Evolutionary conservation across 37 sponge, comb jelly and placozoan genomes (phyloP), one percentile per base, ranked within the genome.

Genomic region (Cladorhizidae sp.): DNA sequence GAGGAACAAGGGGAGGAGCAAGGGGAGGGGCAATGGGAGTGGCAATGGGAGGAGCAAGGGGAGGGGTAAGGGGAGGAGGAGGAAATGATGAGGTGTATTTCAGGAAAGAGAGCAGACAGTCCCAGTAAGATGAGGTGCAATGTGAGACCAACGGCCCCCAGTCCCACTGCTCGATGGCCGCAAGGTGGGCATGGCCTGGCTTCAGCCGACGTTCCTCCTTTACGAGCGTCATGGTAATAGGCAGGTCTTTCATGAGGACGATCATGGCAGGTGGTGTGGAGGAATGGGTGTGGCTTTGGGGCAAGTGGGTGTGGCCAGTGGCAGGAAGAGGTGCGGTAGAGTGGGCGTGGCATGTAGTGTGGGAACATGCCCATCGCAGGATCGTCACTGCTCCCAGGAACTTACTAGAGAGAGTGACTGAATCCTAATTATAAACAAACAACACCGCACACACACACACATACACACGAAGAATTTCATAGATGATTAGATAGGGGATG

Each of bases 111-210:
- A 77, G 80, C 29, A 86, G 28, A 80, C 86, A 85, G 32, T 75
- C 57, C 92, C 92, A 92, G 65, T 87, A 75, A 18, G 57, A 74
- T 2, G 52, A 37, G 29, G 81, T 57, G 51, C 79, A 83, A 39
- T 67, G 74, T 8, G 80, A 59, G 17, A 88, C 64, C 0, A 81
- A 15, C 3, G 79, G 74, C 3, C 92, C 88, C 85, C 80, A 85
- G 2, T 90, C 85, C 7, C 41, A 5, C 52, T 51, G 74, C 31
- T 55, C 71, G 21, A 37, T 51, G 21, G n/a, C 61, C 40, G 51
- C 67, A 32, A 11, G 9, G 9, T 39, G 11, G 3, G 23, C 43
- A 71, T 14, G 3, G 43, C 9, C 23, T 6, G 17, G 17, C 61
- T 26, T 38, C 3, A 15, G 67, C 5, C 28, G 3, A 1, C 45